Evolutionary conservation across 2,888 invertebrate species (phyloP).

Genomic region (Noctua janthina): DNA sequence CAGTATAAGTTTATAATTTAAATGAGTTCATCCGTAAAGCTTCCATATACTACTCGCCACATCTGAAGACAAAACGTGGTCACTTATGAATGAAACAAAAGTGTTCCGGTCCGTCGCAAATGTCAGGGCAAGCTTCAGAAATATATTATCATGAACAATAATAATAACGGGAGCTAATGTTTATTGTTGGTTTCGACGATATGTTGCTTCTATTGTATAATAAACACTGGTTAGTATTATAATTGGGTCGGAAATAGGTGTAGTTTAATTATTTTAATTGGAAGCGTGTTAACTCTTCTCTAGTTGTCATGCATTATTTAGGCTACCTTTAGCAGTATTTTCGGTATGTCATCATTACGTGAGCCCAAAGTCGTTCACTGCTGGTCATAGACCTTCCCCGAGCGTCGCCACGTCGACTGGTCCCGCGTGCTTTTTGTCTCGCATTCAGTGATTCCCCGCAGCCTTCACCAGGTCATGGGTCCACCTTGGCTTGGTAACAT

Average conservation of each 20-base stretch:
- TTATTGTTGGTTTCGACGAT: conserved; percentile 41
- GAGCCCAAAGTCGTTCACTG: background rate
- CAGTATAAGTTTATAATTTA: background rate
- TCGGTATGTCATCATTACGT: background rate
- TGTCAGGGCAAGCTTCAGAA: conserved; percentile 70
- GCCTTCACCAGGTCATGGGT: background rate
- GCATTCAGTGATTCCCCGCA: no score
- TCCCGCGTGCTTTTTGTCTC: background rate
- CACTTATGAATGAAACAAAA: conserved; percentile 81
- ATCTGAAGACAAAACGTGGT: conserved; percentile 67
- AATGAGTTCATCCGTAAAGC: conserved; percentile 50
- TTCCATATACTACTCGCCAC: conserved; percentile 58
- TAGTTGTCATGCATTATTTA: background rate
- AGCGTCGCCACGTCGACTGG: background rate
- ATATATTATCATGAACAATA: conserved; percentile 64
- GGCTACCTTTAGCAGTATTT: background rate
- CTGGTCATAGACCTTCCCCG: background rate
- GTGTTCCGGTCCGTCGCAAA: conserved; percentile 75
- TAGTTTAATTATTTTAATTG: conserved; percentile 8
- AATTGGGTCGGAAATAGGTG: conserved; percentile 45
- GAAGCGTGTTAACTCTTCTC: background rate
- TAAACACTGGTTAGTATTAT: conserved; percentile 35
- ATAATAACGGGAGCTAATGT: conserved; percentile 56
- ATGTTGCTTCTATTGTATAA: conserved; percentile 35
- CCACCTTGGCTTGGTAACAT: background rate